Base-by-base conservation (phyloP, 2,113 vertebrate genomes). In the Cottus gobio region DNA sequence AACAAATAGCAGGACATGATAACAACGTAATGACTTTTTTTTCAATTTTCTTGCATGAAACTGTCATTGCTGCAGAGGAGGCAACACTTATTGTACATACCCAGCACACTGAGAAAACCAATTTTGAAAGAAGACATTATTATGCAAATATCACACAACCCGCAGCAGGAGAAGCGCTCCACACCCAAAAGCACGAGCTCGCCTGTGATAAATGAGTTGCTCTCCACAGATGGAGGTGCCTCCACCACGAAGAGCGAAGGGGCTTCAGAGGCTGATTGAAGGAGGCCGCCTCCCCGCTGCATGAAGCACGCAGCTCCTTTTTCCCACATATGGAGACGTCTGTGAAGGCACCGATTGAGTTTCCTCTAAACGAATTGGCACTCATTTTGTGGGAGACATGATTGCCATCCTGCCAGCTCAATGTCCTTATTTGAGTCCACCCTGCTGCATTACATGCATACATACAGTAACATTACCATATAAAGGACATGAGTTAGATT, bases 131-230 rank as follows among this genome's bases (percentile, higher is more conserved):
- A 4, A 63, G 34, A 50, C 67, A 74, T 77, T 77, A 58, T 63
- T 77, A 83, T 82, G 83, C 69, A 83, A 82, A 84, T 79, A 58
- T 52, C 54, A 65, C 56, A 39, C 31, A 42, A 20, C 39, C 67
- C 31, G 44, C 57, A 67, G 1, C 39, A 63, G 65, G 16, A 83
- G 48, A 61, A 68, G 34, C 24, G 64, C 79, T 66, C 22, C 37
- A 26, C 7, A 26, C 62, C 57, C 20, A 20, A 2, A 16, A 65
- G 54, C 16, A 42, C 46, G 65, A 26, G 16, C 36, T 42, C 22
- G 6, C 56, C 39, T 18, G 1, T 69, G n/a, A 46, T 69, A 15
- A 67, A 71, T 57, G 9, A 28, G 44, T 3, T 52, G 64, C 44
- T 18, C 44, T 39, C 57, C 48, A 73, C 31, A 70, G 44, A n/a